A percentile compares a stretch with the other conserved stretches of the same genome.
Evolutionary conservation across 2,888 invertebrate genomes (phyloP).

Genomic region (Odontomyia ornata): DNA sequence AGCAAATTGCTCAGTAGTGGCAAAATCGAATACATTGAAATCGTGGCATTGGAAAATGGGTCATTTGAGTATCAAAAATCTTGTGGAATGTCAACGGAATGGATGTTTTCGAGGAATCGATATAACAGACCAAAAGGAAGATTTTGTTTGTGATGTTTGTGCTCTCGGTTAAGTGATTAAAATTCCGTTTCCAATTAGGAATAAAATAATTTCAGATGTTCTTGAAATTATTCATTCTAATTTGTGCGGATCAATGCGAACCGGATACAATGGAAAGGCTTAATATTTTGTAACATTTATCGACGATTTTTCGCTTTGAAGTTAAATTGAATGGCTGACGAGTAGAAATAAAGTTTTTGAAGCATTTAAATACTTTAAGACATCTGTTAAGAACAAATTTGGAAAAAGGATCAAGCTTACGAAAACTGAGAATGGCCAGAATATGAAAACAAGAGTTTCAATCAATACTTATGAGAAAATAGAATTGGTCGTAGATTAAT

Average conservation of each 20-base stretch:
- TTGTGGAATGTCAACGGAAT: not conserved
- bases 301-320: not conserved
- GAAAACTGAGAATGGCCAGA: conserved; percentile 34
- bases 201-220: not conserved
- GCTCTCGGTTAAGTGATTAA: not conserved
- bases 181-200: not conserved
- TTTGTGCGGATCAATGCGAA: conserved; percentile 2
- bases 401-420: conserved; percentile 37
- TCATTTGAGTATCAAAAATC: not conserved
- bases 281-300: conserved; percentile 29
- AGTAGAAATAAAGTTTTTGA: conserved; percentile 21
- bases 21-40: not conserved
- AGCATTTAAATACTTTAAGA: conserved; percentile 10
- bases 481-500: conserved; percentile 50
- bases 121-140: not conserved
- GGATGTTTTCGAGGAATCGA: not conserved
- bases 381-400: conserved; percentile 43
- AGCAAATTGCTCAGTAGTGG: not conserved
- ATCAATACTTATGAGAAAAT: conserved; percentile 10
- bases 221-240: not conserved
- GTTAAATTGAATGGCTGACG: conserved; percentile 8
- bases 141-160: not conserved
- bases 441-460: not conserved
- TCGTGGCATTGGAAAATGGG: not conserved
- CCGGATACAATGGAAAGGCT: not conserved